Evolutionary conservation across 2,113 vertebrate genomes (phyloP).

Genomic region (Ascaphus truei): DNA sequence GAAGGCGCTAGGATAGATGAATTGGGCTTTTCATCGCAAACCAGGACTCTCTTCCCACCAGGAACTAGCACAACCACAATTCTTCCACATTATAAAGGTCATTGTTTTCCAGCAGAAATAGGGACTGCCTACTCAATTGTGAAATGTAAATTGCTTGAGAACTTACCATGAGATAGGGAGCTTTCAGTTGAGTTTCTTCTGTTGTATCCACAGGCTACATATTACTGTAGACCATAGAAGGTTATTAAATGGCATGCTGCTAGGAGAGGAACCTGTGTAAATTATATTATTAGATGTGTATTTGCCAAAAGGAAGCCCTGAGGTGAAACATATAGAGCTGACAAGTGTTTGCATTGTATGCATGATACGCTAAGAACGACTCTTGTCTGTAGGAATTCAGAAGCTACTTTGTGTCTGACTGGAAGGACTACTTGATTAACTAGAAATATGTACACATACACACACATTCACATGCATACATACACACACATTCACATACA

Average conservation of each 20-base stretch:
- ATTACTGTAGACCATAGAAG: constrained; percentile 41
- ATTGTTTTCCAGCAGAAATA: neutral
- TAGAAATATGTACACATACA: too few relatives aligned
- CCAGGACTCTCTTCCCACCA: too few relatives aligned
- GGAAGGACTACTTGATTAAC: too few relatives aligned
- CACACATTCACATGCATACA: too few relatives aligned
- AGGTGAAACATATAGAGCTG: constrained; percentile 38
- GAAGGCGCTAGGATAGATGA: too few relatives aligned
- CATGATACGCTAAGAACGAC: constrained; percentile 21
- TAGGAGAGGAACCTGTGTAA: constrained; percentile 35
- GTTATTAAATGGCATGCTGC: constrained; percentile 38
- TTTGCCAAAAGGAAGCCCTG: constrained; percentile 50
- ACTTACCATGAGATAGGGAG: constrained; percentile 10
- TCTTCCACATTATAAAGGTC: too few relatives aligned
- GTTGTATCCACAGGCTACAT: constrained; percentile 33
- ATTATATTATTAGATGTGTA: constrained; percentile 27
- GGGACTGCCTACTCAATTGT: neutral
- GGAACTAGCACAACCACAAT: too few relatives aligned
- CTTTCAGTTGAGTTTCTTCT: neutral
- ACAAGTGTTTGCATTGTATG: constrained; percentile 33
- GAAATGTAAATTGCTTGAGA: constrained; percentile 14
- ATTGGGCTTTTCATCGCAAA: too few relatives aligned
- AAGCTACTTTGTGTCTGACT: constrained; percentile 37
- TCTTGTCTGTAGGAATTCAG: constrained; percentile 22
- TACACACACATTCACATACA: too few relatives aligned